phyloP scores from a whole-genome alignment of 2,888 invertebrate species.

The Eupithecia tripunctaria region DNA sequence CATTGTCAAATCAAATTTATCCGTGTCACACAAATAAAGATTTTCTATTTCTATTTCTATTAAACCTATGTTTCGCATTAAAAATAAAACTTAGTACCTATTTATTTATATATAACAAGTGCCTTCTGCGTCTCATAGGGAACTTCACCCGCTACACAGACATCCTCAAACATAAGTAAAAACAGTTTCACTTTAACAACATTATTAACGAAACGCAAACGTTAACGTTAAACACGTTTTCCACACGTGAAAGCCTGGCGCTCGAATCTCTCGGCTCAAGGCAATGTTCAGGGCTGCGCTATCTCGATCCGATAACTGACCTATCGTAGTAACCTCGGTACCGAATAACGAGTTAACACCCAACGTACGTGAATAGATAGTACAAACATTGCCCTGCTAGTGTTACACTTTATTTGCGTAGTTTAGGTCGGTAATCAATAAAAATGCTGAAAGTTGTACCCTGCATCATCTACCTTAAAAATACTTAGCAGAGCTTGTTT shows the following conservation, averaged over 20 bases:
- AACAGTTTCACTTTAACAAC: background rate
- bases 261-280: background rate
- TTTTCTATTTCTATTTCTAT: too few species aligned
- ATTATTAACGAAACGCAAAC: background rate
- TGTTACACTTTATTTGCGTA: background rate
- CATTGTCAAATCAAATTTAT: too few species aligned
- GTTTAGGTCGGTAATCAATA: too few species aligned
- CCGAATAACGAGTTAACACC: constrained; percentile 3
- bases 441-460: background rate
- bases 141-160: background rate
- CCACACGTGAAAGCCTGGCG: background rate
- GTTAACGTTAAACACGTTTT: background rate
- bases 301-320: constrained; percentile 15
- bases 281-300: constrained; percentile 13
- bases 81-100: too few species aligned
- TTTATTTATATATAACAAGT: too few species aligned
- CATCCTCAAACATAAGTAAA: background rate
- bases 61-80: too few species aligned
- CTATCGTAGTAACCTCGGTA: constrained; percentile 10
- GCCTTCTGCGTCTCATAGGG: background rate
- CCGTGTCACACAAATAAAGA: too few species aligned
- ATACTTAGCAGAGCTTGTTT: background rate
- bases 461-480: background rate
- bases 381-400: background rate
- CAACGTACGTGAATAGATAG: background rate